phyloP scores from a whole-genome alignment of 2,797 vertebrate genomes.

The Urosaurus nigricauda region DNA sequence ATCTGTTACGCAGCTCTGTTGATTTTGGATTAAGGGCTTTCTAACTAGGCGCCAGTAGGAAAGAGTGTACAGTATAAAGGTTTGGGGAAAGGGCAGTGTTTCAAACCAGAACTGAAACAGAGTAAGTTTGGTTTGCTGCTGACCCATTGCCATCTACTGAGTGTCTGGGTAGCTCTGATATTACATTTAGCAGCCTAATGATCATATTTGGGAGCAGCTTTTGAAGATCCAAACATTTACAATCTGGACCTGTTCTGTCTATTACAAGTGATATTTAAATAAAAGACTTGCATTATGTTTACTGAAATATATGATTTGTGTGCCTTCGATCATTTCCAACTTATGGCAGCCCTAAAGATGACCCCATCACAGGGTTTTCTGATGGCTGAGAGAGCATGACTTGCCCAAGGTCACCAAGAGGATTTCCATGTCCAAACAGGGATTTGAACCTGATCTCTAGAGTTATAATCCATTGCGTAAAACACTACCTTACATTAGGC shows the following conservation, averaged over 20 bases:
- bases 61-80: not conserved
- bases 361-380: no score
- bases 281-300: not conserved
- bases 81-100: not conserved
- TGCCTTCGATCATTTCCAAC: no score
- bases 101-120: not conserved
- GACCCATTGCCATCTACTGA: not conserved
- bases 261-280: not conserved
- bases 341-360: no score
- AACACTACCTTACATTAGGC: no score
- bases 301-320: not conserved
- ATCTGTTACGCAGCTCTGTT: slow-evolving; percentile 2
- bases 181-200: no score
- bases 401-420: no score
- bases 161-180: not conserved
- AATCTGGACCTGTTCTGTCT: not conserved
- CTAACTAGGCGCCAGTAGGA: slow-evolving; percentile 9
- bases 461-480: no score
- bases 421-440: no score
- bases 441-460: no score
- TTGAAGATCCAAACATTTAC: not conserved
- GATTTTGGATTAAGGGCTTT: slow-evolving; percentile 39
- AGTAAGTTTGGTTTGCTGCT: not conserved
- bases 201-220: no score
- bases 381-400: no score